A percentile compares a stretch with the other conserved stretches of the same genome.
Conservation (phyloP, 1,140 invertebrate species). For the Bombus sibiricus region DNA sequence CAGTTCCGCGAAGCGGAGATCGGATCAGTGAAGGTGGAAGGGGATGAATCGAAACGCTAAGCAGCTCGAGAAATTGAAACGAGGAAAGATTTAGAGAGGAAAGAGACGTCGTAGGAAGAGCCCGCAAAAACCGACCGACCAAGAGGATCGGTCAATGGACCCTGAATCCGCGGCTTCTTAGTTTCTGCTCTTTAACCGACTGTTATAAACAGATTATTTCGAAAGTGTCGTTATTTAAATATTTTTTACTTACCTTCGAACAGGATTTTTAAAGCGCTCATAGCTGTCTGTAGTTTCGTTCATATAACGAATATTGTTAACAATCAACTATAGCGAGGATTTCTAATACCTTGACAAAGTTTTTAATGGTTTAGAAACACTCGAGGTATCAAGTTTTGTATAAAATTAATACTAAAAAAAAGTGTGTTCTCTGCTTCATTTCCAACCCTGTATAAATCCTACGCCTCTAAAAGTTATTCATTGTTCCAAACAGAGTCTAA, state of each 20-base stretch:
- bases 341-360: neutral
- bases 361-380: neutral
- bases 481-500: neutral
- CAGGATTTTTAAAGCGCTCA: neutral
- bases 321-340: neutral
- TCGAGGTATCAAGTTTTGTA: neutral
- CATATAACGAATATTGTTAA: conserved; percentile 5
- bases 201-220: neutral
- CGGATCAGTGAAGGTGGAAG: neutral
- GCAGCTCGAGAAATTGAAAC: conserved; percentile 13
- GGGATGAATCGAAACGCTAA: neutral
- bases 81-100: conserved; percentile 28
- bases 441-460: neutral
- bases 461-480: neutral
- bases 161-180: conserved; percentile 47
- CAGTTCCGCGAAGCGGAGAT: conserved; percentile 32
- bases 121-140: conserved; percentile 40
- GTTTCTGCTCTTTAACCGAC: neutral
- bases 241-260: neutral
- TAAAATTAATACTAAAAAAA: neutral
- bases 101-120: conserved; percentile 21
- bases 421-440: neutral
- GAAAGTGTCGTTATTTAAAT: neutral
- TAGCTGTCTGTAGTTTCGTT: neutral
- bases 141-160: conserved; percentile 68